phyloP scores from a whole-genome alignment of 2,888 invertebrate species.

The Protula sp. region DNA sequence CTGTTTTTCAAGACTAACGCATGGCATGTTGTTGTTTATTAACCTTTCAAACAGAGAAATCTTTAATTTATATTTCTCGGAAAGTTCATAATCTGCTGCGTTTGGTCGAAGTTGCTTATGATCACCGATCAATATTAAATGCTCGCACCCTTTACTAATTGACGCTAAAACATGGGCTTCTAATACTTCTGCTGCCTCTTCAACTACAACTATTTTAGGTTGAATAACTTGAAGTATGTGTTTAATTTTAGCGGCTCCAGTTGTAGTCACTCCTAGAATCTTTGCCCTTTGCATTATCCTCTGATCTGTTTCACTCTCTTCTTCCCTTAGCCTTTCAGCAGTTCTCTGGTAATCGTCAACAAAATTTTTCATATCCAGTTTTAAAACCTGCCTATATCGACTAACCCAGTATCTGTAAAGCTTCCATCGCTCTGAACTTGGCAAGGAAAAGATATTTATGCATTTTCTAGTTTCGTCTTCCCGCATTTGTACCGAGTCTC shows the following conservation, averaged over 20 bases:
- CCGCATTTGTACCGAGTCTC: too few species aligned
- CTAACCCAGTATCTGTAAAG: slow-evolving; percentile 53
- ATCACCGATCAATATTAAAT: slow-evolving; percentile 77
- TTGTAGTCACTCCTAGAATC: slow-evolving; percentile 49
- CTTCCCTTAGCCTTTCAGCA: slow-evolving; percentile 21
- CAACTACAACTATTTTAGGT: slow-evolving; percentile 60
- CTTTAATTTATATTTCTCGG: slow-evolving; percentile 65
- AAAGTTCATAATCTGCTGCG: slow-evolving; percentile 66
- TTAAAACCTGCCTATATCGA: slow-evolving; percentile 19
- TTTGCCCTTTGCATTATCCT: slow-evolving; percentile 28
- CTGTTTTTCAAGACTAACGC: slow-evolving; percentile 62
- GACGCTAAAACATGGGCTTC: slow-evolving; percentile 79
- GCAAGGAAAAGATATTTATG: slow-evolving; percentile 32
- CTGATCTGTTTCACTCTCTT: slow-evolving; percentile 28
- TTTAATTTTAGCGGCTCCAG: slow-evolving; percentile 44
- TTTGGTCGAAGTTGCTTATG: slow-evolving; percentile 76
- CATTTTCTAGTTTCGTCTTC: slow-evolving; percentile 28
- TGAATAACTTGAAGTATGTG: slow-evolving; percentile 38
- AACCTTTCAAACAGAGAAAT: slow-evolving; percentile 79
- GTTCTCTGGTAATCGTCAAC: slow-evolving; percentile 22
- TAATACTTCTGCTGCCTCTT: slow-evolving; percentile 83
- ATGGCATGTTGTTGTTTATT: slow-evolving; percentile 64
- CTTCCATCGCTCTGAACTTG: slow-evolving; percentile 52
- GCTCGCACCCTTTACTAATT: slow-evolving; percentile 68
- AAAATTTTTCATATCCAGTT: slow-evolving; percentile 11